Evolutionary conservation across 2,888 invertebrate genomes (phyloP), one percentile per base, ranked within the genome.

Genomic region (Tetragnatha montana): DNA sequence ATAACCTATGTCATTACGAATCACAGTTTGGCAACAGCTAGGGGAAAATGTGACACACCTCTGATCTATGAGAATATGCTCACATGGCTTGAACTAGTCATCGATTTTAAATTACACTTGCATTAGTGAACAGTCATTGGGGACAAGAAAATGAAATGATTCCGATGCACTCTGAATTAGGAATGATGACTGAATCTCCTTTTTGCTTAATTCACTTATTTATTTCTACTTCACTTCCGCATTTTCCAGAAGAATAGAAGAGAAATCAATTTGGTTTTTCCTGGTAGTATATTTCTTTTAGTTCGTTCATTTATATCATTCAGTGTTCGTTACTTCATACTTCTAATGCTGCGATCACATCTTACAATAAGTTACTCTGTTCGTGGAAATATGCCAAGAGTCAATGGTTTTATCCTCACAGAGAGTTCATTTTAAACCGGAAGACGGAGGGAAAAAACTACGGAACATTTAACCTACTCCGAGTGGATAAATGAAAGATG

Each of bases 101-200:
- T 88, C 82, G 87, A 88, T 88, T 88, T 88, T 88, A 82, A 88
- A 88, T 88, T 88, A 88, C 87, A 88, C 81, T 88, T 88, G 76
- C 87, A 88, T 88, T 88, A 88, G 87, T 17, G 82, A 88, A 71
- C 70, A 70, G 75, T 82, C 80, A 80, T 86, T 82, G 81, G 70
- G 75, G 79, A 60, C 81, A 88, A 88, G 87, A 78, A 82, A 88
- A 78, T 75, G 81, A 76, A 82, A 88, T 88, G 69, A 82, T 82
- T 88, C 78, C 50, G 21, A 78, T 82, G 76, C 51, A 69, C 81
- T 82, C 82, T 71, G 81, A 82, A 88, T 88, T 86, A 86, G 80
- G 68, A 80, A 51, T 86, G 86, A 86, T 86, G 80, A 80, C 86
- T 80, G 86, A 86, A 73, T 86, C 79, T 60, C 19, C 12, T 47